phyloP scores from a whole-genome alignment of 2,797 vertebrate species.

The Anguilla pacifica region DNA sequence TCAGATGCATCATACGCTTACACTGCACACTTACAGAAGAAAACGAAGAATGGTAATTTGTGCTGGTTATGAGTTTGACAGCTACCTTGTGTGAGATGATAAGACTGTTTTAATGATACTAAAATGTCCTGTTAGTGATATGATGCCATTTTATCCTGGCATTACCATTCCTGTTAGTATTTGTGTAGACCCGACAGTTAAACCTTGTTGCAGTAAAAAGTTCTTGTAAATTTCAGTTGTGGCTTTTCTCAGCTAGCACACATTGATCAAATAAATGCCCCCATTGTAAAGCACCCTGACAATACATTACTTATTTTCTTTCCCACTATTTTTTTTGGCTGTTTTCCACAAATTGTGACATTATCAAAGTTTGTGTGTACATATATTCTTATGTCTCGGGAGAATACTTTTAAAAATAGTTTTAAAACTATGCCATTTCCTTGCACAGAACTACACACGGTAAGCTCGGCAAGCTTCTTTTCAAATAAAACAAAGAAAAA shows the following conservation, averaged over 20 bases:
- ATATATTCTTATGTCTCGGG: neutral
- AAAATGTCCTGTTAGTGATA: neutral
- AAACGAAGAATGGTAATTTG: neutral
- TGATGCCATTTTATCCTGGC: neutral
- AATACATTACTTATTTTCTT: neutral
- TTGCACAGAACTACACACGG: neutral
- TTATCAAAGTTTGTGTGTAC: neutral
- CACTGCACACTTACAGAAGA: neutral
- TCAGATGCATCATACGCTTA: neutral
- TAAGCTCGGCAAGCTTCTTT: neutral
- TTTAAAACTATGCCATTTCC: neutral
- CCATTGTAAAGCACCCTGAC: neutral
- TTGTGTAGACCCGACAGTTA: neutral
- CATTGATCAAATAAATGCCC: conserved; percentile 20
- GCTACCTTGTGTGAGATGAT: neutral
- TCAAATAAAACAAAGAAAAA: neutral
- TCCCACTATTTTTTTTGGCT: neutral
- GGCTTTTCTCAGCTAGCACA: neutral
- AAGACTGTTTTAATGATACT: neutral
- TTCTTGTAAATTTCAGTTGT: neutral
- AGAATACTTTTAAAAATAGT: neutral
- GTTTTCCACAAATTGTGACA: neutral
- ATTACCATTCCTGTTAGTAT: neutral
- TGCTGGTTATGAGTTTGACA: neutral
- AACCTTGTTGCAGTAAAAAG: conserved; percentile 11